A percentile compares a stretch with the other conserved stretches of the same genome.
Conservation (phyloP, 2,888 invertebrate species). For the Melinopterus prodromus region DNA sequence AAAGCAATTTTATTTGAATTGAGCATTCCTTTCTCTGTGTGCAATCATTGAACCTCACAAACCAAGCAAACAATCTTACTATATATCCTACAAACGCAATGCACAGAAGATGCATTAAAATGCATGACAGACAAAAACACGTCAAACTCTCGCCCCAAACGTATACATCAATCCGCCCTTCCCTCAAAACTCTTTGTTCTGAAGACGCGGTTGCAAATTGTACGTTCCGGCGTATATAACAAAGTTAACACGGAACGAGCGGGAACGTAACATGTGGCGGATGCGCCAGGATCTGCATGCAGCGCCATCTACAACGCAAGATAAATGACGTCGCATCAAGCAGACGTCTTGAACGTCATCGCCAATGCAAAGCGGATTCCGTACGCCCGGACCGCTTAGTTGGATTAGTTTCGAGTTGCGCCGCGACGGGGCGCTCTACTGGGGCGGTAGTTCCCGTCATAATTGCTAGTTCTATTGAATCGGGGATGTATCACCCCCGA, state of each 20-base stretch:
- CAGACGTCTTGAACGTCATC: not conserved
- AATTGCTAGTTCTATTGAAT: slow-evolving; percentile 4
- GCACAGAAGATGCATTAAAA: not conserved
- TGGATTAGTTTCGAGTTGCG: not conserved
- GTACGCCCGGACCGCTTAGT: not conserved
- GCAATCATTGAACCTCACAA: not conserved
- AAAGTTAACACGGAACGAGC: not conserved
- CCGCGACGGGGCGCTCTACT: not conserved
- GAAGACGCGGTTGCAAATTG: not conserved
- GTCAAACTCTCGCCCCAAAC: not conserved
- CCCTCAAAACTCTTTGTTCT: not conserved
- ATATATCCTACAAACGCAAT: not conserved
- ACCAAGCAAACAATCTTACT: not conserved
- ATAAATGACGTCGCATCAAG: not conserved
- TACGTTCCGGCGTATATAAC: not conserved
- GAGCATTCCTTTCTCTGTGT: too few relatives aligned
- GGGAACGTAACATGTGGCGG: not conserved
- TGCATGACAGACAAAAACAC: not conserved
- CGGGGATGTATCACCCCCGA: not conserved
- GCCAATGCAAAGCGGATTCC: not conserved
- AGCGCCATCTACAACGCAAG: not conserved
- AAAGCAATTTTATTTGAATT: too few relatives aligned
- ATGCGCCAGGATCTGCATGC: not conserved
- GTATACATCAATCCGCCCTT: not conserved
- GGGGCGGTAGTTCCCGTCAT: not conserved